Evolutionary conservation across 2,888 invertebrate species (phyloP).

Genomic region (Gandaritis pyraliata): DNA sequence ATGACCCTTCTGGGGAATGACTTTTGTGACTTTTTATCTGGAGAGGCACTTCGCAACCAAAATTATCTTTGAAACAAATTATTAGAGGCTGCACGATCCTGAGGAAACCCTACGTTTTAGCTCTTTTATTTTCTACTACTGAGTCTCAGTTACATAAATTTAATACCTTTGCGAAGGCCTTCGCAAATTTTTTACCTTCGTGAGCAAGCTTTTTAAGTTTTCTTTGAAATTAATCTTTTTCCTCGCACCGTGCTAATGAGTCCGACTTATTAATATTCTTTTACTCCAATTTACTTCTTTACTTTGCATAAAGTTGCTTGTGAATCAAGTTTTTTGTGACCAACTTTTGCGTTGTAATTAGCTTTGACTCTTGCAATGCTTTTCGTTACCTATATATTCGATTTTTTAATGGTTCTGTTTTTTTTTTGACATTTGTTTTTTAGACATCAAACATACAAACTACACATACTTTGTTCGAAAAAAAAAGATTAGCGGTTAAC

Average conservation of each 20-base stretch:
- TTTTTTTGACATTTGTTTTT: no score
- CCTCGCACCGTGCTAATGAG: slow-evolving; percentile 36
- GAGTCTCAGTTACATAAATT: slow-evolving; percentile 9
- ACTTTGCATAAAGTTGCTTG: slow-evolving; percentile 38
- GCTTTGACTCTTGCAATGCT: slow-evolving; percentile 11
- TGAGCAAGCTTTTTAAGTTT: slow-evolving; percentile 27
- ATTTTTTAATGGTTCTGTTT: background rate
- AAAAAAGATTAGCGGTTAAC: background rate
- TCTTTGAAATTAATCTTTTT: slow-evolving; percentile 28
- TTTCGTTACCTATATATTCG: slow-evolving; percentile 12
- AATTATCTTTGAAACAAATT: slow-evolving; percentile 19
- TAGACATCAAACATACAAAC: no score
- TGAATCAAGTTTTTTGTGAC: slow-evolving; percentile 29
- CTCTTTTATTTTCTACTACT: slow-evolving; percentile 9
- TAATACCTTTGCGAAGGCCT: slow-evolving; percentile 16
- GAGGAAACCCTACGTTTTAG: background rate
- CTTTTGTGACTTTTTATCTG: slow-evolving; percentile 35
- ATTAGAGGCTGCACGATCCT: background rate
- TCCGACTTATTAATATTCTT: slow-evolving; percentile 41
- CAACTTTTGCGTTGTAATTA: slow-evolving; percentile 20
- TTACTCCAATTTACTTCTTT: slow-evolving; percentile 33
- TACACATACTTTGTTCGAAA: background rate
- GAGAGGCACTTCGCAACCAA: slow-evolving; percentile 16
- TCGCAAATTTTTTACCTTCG: slow-evolving; percentile 25
- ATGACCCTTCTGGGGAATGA: slow-evolving; percentile 31